Evolutionary conservation across 2,113 vertebrate genomes (phyloP).

Genomic region (Cardinalis cardinalis): DNA sequence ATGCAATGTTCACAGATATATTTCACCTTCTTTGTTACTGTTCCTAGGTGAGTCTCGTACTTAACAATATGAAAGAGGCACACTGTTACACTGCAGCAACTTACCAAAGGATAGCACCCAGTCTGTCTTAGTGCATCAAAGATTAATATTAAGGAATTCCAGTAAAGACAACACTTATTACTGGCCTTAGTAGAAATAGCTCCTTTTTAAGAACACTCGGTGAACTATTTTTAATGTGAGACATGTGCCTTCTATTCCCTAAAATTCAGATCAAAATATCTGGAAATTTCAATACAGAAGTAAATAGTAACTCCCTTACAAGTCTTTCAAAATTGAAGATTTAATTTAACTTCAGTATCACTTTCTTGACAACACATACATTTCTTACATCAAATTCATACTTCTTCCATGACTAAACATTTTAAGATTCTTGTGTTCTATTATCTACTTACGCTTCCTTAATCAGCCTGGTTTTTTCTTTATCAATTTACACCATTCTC

Average conservation of each 20-base stretch:
- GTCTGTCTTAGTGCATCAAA: not conserved
- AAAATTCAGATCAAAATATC: not conserved
- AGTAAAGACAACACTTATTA: not conserved
- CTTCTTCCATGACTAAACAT: not conserved
- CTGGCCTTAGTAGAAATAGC: not conserved
- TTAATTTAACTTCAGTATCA: not conserved
- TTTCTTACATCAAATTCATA: not conserved
- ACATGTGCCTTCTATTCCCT: not conserved
- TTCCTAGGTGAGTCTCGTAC: not conserved
- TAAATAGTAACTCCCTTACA: not conserved
- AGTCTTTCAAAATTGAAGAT: not conserved
- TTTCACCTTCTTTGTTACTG: not conserved
- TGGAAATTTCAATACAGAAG: not conserved
- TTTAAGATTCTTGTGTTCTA: not conserved
- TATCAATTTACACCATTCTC: not conserved
- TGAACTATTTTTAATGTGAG: not conserved
- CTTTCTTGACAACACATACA: not conserved
- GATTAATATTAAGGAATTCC: not conserved
- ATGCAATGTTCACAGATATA: accelerated
- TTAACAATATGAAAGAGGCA: not conserved
- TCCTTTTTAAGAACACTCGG: not conserved
- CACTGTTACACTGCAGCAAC: not conserved
- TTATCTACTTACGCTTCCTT: not conserved
- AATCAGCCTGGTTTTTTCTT: not conserved
- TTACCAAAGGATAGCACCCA: not conserved